Conservation (phyloP, 2,113 vertebrate genomes). For the Pseudonaja textilis region DNA sequence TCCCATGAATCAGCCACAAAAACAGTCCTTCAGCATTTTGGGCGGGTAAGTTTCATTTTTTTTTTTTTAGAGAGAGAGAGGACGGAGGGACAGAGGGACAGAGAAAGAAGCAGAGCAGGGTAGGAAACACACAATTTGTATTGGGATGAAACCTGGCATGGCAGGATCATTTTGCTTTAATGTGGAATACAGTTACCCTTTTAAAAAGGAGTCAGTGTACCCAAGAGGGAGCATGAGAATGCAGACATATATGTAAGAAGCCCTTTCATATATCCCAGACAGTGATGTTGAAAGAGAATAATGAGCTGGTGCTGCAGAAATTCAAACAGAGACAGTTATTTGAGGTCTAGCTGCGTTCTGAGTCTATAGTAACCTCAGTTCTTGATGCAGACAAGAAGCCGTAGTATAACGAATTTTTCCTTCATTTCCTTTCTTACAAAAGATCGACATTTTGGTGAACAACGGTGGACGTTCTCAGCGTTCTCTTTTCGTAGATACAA, state of each 20-base stretch:
- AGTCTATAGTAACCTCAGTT: not conserved
- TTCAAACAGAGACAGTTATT: not conserved
- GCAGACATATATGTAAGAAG: not conserved
- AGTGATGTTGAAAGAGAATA: not conserved
- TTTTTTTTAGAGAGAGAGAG: too few relatives aligned
- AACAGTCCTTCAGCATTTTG: conserved; percentile 83
- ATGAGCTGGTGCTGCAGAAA: not conserved
- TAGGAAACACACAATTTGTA: too few relatives aligned
- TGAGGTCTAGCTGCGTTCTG: not conserved
- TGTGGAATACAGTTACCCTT: not conserved
- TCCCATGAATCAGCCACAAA: conserved; percentile 82
- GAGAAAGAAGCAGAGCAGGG: not conserved
- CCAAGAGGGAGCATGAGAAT: not conserved
- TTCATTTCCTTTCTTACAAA: conserved; percentile 12
- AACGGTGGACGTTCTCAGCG: conserved; percentile 88
- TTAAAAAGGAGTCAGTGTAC: not conserved
- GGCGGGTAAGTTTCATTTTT: conserved; percentile 72
- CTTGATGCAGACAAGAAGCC: not conserved
- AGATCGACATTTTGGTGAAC: conserved; percentile 92
- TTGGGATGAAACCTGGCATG: not conserved
- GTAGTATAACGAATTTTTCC: not conserved
- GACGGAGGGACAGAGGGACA: too few relatives aligned
- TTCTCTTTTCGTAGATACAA: conserved; percentile 82
- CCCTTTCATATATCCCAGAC: not conserved
- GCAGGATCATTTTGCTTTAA: not conserved